Evolutionary conservation across 2,113 vertebrate species (phyloP).

Genomic region (Noturus placidus): DNA sequence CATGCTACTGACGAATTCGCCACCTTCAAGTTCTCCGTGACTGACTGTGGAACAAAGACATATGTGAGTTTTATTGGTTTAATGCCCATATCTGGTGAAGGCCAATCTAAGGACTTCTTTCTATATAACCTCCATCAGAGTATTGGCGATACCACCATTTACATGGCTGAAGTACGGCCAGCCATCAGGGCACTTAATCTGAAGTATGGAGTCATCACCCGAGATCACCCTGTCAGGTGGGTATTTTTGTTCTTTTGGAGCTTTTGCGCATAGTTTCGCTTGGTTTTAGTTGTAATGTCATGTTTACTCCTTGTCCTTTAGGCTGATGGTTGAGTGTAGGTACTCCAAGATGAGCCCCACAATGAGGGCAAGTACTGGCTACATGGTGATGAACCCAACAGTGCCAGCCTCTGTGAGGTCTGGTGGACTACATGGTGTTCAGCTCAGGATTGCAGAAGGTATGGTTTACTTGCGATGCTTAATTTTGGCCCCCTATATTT

Average conservation of each 20-base stretch:
- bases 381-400: conserved; percentile 63
- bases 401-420: conserved; percentile 31
- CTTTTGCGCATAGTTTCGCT: neutral
- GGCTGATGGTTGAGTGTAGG: conserved; percentile 71
- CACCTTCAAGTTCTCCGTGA: conserved; percentile 70
- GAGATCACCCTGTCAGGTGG: conserved; percentile 62
- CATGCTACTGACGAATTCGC: conserved; percentile 57
- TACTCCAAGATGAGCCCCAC: conserved; percentile 51
- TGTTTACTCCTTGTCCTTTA: conserved; percentile 29
- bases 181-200: conserved; percentile 50
- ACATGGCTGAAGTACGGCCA: conserved; percentile 66
- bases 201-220: conserved; percentile 66
- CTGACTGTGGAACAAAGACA: conserved; percentile 64
- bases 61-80: conserved; percentile 61
- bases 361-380: conserved; percentile 55
- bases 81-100: neutral
- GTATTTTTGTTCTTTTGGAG: neutral
- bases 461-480: neutral
- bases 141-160: conserved; percentile 54
- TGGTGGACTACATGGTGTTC: conserved; percentile 57
- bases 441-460: conserved; percentile 69
- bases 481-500: too few relatives aligned
- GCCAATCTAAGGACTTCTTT: neutral
- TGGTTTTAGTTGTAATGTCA: neutral
- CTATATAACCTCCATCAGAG: conserved; percentile 43